Base-by-base conservation (phyloP, 2,113 vertebrate genomes). In the Nerophis lumbriciformis region DNA sequence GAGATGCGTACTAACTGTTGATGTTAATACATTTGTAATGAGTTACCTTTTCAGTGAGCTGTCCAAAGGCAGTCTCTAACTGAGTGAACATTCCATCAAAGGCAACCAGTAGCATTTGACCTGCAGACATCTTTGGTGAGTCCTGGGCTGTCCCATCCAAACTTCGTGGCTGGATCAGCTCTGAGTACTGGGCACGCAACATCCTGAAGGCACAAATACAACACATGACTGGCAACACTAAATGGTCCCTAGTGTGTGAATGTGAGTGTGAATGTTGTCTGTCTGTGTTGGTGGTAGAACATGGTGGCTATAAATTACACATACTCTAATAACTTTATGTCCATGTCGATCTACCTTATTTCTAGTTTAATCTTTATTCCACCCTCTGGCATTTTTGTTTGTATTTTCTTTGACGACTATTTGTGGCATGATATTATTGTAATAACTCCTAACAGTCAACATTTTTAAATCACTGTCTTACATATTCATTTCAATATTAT, bases 11-110 rank as follows among this genome's bases (percentile, higher is more conserved):
- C 38, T 39, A 39, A 39, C 7, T 9, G 6, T 42, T 42, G 39
- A 42, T 28, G 47, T 10, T 19, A 52, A 19, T 52, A 13, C 35
- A 16, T 7, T 14, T 19, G 14, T 12, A 36, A 14, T 4, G 0
- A 1, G 4, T 6, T 92, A 98, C 97, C 96, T 99, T 98, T 56
- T 99, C 97, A 70, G 94, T 91, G 74, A 99, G 87, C 74, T 96
- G 93, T 8, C 93, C 92, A 82, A 98, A 99, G 6, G 97, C 95
- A 8, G 92, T 92, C 88, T 99, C 96, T 51, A 99, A 92, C 83
- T 99, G 97, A 14, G 94, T 95, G 83, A 99, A 99, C 95, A 98
- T 99, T 81, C 97, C 97, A 59, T 99, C 95, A 80, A 99, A 99
- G 53, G 97, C 97, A 44, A 99, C 96, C 85, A 99, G 77, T 75